Conservation (phyloP, 2,888 invertebrate genomes). For the Hypercompe scribonia region DNA sequence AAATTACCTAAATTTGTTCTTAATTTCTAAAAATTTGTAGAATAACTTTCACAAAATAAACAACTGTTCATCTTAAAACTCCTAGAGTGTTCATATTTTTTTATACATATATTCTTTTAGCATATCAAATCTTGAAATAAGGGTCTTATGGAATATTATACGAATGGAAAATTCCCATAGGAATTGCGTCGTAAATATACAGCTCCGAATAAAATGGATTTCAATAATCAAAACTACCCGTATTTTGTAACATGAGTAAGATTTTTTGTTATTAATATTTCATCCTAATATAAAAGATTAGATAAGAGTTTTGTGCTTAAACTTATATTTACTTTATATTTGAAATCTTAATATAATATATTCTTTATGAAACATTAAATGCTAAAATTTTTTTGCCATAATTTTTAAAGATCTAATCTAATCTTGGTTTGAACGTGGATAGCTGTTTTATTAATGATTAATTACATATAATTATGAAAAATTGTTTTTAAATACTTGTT, state of each 20-base stretch:
- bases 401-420: too few species aligned
- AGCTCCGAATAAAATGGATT: slow-evolving; percentile 26
- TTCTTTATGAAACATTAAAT: neutral
- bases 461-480: too few species aligned
- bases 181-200: slow-evolving; percentile 25
- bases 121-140: slow-evolving; percentile 2
- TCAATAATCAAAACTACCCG: slow-evolving; percentile 27
- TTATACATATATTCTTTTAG: neutral
- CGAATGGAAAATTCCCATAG: slow-evolving; percentile 1
- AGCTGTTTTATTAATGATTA: too few species aligned
- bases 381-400: neutral
- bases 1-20: too few species aligned
- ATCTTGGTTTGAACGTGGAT: too few species aligned
- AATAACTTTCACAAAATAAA: neutral
- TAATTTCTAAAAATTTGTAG: neutral
- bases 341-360: neutral
- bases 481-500: too few species aligned
- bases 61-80: neutral
- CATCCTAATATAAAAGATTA: neutral
- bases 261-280: neutral
- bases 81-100: neutral
- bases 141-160: slow-evolving; percentile 12
- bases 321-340: neutral
- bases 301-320: neutral
- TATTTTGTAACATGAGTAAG: slow-evolving; percentile 14